Conservation (phyloP, 2,888 invertebrate species). For the Cryptus armator region DNA sequence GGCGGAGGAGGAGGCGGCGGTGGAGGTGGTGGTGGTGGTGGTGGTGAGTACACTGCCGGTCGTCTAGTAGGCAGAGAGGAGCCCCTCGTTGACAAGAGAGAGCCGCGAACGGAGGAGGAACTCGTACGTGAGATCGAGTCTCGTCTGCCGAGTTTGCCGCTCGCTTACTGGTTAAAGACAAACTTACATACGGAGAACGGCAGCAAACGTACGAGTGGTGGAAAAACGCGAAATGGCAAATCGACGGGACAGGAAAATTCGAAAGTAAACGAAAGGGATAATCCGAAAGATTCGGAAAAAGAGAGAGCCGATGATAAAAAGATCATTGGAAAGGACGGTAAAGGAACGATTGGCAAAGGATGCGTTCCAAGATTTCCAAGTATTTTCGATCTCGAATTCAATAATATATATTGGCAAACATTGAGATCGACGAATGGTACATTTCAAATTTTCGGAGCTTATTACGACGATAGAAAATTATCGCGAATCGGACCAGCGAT, state of each 20-base stretch:
- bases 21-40: constrained; percentile 72
- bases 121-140: constrained; percentile 92
- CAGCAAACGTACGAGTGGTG: neutral
- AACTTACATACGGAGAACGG: constrained; percentile 82
- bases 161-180: constrained; percentile 94
- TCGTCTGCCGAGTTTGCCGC: constrained; percentile 93
- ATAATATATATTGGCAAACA: constrained; percentile 97
- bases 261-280: constrained; percentile 81
- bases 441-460: constrained; percentile 96
- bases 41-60: constrained; percentile 6
- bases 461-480: constrained; percentile 92
- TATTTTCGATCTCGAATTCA: constrained; percentile 96
- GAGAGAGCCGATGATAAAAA: constrained; percentile 16
- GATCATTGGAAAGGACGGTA: neutral
- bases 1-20: constrained; percentile 53
- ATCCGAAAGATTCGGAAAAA: constrained; percentile 81
- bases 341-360: constrained; percentile 10
- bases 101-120: constrained; percentile 90
- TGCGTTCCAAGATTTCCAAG: constrained; percentile 90
- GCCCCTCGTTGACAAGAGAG: constrained; percentile 88
- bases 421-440: constrained; percentile 93
- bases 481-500: constrained; percentile 94
- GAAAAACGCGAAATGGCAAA: constrained; percentile 3
- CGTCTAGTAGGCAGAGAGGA: constrained; percentile 84
- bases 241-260: neutral